Evolutionary conservation across 2,113 vertebrate genomes (phyloP).

Genomic region (Heptranchias perlo): DNA sequence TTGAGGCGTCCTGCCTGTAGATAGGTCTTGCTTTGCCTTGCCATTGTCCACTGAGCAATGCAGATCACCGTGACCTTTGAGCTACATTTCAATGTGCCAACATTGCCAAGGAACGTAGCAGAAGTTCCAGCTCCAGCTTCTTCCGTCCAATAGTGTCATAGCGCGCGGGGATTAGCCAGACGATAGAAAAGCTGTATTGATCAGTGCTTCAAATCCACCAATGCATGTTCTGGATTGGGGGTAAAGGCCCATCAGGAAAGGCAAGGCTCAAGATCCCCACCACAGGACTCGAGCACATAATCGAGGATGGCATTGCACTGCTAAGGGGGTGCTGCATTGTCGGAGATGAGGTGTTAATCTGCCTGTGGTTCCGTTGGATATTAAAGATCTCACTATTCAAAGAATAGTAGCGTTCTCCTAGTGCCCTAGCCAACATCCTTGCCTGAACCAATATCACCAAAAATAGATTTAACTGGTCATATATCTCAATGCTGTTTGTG

Average conservation of each 20-base stretch:
- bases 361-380: not conserved
- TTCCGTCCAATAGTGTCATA: not conserved
- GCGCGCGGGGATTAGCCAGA: not conserved
- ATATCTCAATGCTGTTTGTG: not conserved
- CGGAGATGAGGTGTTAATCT: not conserved
- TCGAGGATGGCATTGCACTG: not conserved
- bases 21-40: not conserved
- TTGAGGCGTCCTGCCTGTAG: not conserved
- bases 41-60: not conserved
- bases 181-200: not conserved
- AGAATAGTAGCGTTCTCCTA: not conserved
- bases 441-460: not conserved
- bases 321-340: not conserved
- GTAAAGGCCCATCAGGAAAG: too few species aligned
- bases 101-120: not conserved
- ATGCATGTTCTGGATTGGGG: not conserved
- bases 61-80: not conserved
- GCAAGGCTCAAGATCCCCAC: not conserved
- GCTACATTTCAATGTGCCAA: not conserved
- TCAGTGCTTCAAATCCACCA: not conserved
- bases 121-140: not conserved
- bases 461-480: not conserved
- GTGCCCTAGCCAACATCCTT: not conserved
- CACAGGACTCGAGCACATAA: not conserved
- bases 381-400: not conserved